Conservation (phyloP, 1,140 invertebrate genomes). For the Platorchestia sp. region DNA sequence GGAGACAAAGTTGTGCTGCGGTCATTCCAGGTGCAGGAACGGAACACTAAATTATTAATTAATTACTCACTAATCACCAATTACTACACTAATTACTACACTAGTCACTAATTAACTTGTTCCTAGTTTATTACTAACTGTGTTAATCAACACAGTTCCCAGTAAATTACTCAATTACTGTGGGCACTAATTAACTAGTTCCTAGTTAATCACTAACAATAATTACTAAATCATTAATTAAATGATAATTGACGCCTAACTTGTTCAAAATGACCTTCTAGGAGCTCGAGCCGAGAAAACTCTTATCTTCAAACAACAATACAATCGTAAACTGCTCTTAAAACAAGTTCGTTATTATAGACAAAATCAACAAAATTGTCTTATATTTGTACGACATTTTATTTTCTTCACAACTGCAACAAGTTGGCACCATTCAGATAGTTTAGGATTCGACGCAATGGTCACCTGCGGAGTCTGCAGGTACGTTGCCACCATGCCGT, state of each 20-base stretch:
- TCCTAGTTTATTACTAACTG: no score
- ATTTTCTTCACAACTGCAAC: background rate
- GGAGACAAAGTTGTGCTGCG: conserved; percentile 63
- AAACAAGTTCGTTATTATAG: background rate
- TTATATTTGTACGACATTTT: background rate
- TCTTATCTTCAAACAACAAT: background rate
- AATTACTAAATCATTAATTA: no score
- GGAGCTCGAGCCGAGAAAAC: background rate
- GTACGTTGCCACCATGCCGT: conserved; percentile 47
- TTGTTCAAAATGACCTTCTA: no score
- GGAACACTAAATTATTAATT: background rate
- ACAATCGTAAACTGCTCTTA: background rate
- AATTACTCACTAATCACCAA: background rate
- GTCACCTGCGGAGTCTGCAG: conserved; percentile 60
- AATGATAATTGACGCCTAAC: no score
- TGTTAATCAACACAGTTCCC: no score
- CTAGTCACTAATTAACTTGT: no score
- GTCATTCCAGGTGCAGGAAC: background rate
- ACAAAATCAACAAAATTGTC: background rate
- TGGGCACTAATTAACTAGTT: no score
- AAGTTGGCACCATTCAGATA: background rate
- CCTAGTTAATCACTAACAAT: no score
- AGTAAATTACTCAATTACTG: no score
- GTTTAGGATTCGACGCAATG: background rate
- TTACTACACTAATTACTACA: background rate